A percentile compares a stretch with the other conserved stretches of the same genome.
phyloP scores from a whole-genome alignment of 2,113 vertebrate species.

The Aspidoscelis tigris region DNA sequence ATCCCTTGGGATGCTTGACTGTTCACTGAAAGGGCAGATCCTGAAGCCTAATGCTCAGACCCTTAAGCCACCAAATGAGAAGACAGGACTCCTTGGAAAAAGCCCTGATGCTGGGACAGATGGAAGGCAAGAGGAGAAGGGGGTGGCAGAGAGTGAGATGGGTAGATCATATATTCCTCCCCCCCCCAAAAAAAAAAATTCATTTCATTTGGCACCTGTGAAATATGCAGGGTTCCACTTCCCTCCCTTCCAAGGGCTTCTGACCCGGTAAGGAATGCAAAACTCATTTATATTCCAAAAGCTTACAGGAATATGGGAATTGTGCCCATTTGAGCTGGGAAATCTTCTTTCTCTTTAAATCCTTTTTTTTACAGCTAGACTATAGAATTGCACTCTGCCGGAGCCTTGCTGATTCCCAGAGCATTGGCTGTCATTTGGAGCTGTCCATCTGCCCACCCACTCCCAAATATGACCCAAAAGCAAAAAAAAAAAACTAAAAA shows the following conservation, averaged over 20 bases:
- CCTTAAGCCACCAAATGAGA: too few relatives aligned
- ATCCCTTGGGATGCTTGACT: too few relatives aligned
- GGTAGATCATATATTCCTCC: too few relatives aligned
- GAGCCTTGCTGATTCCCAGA: background rate
- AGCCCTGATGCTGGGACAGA: too few relatives aligned
- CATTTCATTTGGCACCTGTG: too few relatives aligned
- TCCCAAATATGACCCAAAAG: constrained; percentile 33
- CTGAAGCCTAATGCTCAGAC: too few relatives aligned
- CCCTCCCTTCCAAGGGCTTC: background rate
- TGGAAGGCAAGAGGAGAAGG: too few relatives aligned
- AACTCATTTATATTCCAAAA: background rate
- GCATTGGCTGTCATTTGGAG: constrained; percentile 23
- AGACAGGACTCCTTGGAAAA: too few relatives aligned
- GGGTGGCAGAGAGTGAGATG: too few relatives aligned
- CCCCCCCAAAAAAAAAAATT: too few relatives aligned
- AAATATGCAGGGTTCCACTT: background rate
- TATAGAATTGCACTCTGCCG: background rate
- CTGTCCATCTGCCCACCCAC: constrained; percentile 39
- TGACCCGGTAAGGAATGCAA: background rate
- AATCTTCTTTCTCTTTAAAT: background rate
- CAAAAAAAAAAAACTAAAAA: constrained; percentile 20
- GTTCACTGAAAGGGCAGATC: too few relatives aligned
- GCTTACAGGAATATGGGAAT: background rate
- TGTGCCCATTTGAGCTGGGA: background rate
- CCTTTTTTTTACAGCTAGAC: background rate